Base-by-base conservation (phyloP, 2,113 vertebrate genomes). In the Pteruthius melanotis region DNA sequence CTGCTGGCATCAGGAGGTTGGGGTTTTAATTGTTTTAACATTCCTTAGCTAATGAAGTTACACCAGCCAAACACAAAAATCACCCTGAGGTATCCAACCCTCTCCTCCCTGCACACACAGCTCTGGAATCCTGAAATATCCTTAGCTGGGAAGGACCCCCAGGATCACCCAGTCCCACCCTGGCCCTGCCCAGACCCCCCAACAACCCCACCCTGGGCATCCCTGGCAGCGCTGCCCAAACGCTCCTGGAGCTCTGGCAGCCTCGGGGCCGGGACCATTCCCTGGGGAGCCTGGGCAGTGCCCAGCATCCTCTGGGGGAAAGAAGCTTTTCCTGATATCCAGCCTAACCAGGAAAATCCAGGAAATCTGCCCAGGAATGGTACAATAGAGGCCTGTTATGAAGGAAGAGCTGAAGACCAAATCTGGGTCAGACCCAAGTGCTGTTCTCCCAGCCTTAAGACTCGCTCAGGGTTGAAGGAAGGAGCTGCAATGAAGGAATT, bases 121-220 rank as follows among this genome's bases (percentile, higher is more conserved):
- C 42, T 64, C 50, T 64, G 27, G 35, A 44, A 44, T 28, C 12
- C 1, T 9, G 27, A 44, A 71, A 72, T 11, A 28, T 33, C 59
- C 49, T 49, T 20, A 6, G 26, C 24, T 54, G 35, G 49, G 5
- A 56, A 2, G 5, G 20, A 54, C 9, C 30, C 47, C 2, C 1
- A 14, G 4, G 50, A 23, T 9, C 15, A 72, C 0, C 17, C 40
- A 49, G 23, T 40, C 17, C 35, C 1, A 19, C 7, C 22, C 71
- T 1, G 2, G 3, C 24, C 42, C 65, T 79, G 40, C 75, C 0
- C 49, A 80, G 49, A 35, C 30, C 0, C 30, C 21, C 42, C 50
- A 50, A 4, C 24, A 72, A 5, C 2, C 42, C 35, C 57, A 35
- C 7, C 50, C 75, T 88, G 85, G 0, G 1, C 44, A 52, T 3